A percentile compares a stretch with the other conserved stretches of the same genome.
Evolutionary conservation across 2,888 invertebrate species (phyloP).

Genomic region (Prostheceraeus crozeri): DNA sequence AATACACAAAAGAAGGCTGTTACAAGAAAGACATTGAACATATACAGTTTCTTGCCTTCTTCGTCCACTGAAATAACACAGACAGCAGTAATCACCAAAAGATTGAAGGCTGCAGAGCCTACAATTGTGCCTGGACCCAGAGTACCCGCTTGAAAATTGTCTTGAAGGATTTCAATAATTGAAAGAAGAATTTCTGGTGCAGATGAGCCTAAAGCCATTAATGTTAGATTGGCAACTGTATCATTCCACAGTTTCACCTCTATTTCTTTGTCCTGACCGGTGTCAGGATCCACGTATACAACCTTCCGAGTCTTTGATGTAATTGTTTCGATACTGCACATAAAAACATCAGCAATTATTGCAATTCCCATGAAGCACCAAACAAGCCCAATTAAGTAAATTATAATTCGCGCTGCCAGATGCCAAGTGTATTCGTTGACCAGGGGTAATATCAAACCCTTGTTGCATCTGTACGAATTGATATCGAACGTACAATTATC

Average conservation of each 20-base stretch:
- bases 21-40: slow-evolving; percentile 58
- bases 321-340: slow-evolving; percentile 62
- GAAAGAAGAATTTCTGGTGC: slow-evolving; percentile 62
- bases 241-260: slow-evolving; percentile 61
- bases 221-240: slow-evolving; percentile 62
- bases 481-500: too few relatives aligned
- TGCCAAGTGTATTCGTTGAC: slow-evolving; percentile 60
- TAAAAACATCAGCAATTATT: slow-evolving; percentile 62
- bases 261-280: slow-evolving; percentile 55
- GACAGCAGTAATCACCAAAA: slow-evolving; percentile 61
- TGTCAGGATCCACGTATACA: slow-evolving; percentile 41
- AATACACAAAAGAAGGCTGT: slow-evolving; percentile 58
- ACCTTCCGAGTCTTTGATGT: slow-evolving; percentile 60
- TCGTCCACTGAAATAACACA: slow-evolving; percentile 59
- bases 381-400: slow-evolving; percentile 60
- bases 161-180: slow-evolving; percentile 59
- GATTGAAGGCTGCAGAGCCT: slow-evolving; percentile 62
- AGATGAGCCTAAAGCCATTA: slow-evolving; percentile 62
- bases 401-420: slow-evolving; percentile 50
- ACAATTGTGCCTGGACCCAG: slow-evolving; percentile 62
- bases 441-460: too few relatives aligned
- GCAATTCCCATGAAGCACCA: slow-evolving; percentile 62
- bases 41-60: slow-evolving; percentile 56
- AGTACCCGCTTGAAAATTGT: slow-evolving; percentile 57
- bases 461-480: too few relatives aligned